Base-by-base conservation (phyloP, 2,797 vertebrate species). In the Lates japonicus region DNA sequence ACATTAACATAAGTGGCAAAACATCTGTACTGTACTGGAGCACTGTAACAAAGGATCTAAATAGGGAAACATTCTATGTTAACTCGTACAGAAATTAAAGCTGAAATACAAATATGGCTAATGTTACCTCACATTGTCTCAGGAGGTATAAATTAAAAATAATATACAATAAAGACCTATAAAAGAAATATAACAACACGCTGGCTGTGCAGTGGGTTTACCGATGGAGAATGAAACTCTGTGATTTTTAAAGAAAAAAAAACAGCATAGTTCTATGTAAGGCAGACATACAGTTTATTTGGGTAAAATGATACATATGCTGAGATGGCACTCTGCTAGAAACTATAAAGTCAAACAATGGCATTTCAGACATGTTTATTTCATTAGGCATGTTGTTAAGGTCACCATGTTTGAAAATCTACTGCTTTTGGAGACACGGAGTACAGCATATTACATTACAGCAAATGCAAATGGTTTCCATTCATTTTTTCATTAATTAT, bases 61-160 rank as follows among this genome's bases (percentile, higher is more conserved):
- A 76, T 1, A 64, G 10, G 71, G 20, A 46, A 12, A 48, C 33
- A 31, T 16, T 77, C 7, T 67, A 68, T 2, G 22, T 78, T 39
- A 59, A 62, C 49, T 66, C 42, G 65, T 13, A 20, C 6, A 70
- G 54, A 69, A 70, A 81, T 86, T 78, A 87, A 88, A 89, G 84
- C 81, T 87, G 74, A 42, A 78, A 82, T 70, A 82, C 33, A 75
- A 65, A 74, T 51, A 82, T 85, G 68, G 70, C 70, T 44, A 69
- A 55, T 12, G 1, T 39, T 11, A 63, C 74, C 70, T 58, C 37
- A 5, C 52, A 2, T 46, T 3, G 5, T 5, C 63, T 78, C 62
- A 37, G 60, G 64, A 81, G 74, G 59, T 72, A 90, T 81, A 77
- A 82, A 55, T 76, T 63, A 82, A 39, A 13, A 5, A 42, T 29